These are phyloP conservation scores for Hoplostethus mediterraneus DNA, from an alignment of 2,797 vertebrate genomes.

Conservation along the genomic window DNA sequence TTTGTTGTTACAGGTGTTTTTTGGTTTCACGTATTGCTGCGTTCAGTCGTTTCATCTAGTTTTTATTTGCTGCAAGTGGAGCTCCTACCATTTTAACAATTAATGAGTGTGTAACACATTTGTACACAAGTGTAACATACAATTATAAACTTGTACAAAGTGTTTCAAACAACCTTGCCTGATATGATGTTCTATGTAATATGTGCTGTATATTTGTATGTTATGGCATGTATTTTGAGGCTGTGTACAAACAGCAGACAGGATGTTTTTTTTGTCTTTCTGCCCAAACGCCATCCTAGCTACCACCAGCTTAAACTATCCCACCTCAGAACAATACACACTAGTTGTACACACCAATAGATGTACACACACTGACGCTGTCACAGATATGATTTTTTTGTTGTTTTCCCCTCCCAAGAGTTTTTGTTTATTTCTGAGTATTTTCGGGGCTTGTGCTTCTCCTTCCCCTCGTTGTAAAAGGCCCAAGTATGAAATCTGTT, in stretches of 20 bases:
- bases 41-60: constrained; percentile 74
- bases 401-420: neutral
- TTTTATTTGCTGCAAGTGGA: constrained; percentile 48
- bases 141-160: constrained; percentile 62
- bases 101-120: constrained; percentile 38
- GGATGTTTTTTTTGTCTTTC: constrained; percentile 30
- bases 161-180: constrained; percentile 64
- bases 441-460: constrained; percentile 58
- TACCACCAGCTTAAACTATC: constrained; percentile 60
- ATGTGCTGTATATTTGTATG: constrained; percentile 73
- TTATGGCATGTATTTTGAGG: constrained; percentile 76
- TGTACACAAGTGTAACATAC: constrained; percentile 66
- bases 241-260: constrained; percentile 50
- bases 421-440: constrained; percentile 46
- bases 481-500: constrained; percentile 63
- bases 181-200: constrained; percentile 65
- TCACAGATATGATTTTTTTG: constrained; percentile 64
- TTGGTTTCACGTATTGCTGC: constrained; percentile 80
- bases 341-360: constrained; percentile 22
- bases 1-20: constrained; percentile 70
- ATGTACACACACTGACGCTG: constrained; percentile 42
- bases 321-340: constrained; percentile 35
- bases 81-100: constrained; percentile 38
- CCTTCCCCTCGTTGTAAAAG: constrained; percentile 59
- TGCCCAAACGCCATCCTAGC: constrained; percentile 54